Base-by-base conservation (phyloP, 2,113 vertebrate species). In the Mesocricetus auratus region DNA sequence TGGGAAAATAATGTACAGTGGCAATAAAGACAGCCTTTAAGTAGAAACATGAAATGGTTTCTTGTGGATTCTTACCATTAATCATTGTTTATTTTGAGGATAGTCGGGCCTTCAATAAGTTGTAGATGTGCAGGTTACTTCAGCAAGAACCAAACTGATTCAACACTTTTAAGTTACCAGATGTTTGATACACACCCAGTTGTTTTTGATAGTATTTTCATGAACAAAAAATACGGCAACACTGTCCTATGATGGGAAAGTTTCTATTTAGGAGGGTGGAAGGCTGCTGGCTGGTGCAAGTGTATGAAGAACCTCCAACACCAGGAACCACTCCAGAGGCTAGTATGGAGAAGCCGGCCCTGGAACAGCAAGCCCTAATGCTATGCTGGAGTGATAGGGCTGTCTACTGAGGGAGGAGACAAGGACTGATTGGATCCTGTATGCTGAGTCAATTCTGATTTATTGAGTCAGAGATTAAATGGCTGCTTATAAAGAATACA, bases 181-280 rank as follows among this genome's bases (percentile, higher is more conserved):
- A 42, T 87, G 74, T 94, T 91, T 86, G 39, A 13, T 88, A 86
- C 33, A n/a, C n/a, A 42, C 58, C 39, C 50, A 92, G 56, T 87
- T 94, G 93, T 75, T 94, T 62, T 88, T 91, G 50, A 71, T 89
- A 31, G 68, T 86, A 47, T 91, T 95, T 96, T 94, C 8, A 56
- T 45, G 58, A 86, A 29, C 7, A 45, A 47, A 87, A 93, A 89
- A 85, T 69, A 24, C 86, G 26, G 36, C 56, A 45, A 62, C 21
- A 68, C 22, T 75, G 21, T 87, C 47, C 26, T 6, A 36, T 3
- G 86, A 12, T 60, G 39, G 85, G 39, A 82, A 77, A 2, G 17
- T 86, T 86, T 92, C 58, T 74, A 1, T 56, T 83, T 58, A 64
- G 56, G 31, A 68, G 69, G 22, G n/a, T 2, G 7, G 81, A 88